Percentiles rank a stretch among this genome's conserved stretches.
These are phyloP conservation scores for Xyrauchen texanus DNA, from an alignment of 2,113 vertebrate genomes.

Conservation along the genomic window DNA sequence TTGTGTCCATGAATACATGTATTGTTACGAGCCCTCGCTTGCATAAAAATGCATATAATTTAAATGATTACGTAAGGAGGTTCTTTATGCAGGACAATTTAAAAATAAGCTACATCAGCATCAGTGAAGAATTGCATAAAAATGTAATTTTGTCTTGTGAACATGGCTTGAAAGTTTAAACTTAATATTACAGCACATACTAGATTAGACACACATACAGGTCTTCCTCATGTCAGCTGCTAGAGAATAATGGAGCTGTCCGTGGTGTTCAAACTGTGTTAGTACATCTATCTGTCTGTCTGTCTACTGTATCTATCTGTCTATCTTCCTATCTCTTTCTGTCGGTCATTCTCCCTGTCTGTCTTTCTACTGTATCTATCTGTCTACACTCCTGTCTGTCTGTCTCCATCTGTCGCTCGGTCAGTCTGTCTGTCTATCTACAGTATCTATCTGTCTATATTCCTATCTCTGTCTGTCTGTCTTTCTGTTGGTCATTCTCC, in stretches of 20 bases:
- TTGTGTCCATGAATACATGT: not conserved
- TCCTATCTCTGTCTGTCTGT: no score
- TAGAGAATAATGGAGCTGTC: conserved; percentile 20
- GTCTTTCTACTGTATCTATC: no score
- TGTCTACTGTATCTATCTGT: no score
- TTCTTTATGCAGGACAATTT: not conserved
- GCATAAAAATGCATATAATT: conserved; percentile 21
- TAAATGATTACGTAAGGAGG: conserved; percentile 22
- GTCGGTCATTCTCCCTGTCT: no score
- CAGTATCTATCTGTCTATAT: no score
- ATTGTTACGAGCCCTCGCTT: not conserved
- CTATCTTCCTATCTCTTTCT: no score
- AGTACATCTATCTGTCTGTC: no score
- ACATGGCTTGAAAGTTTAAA: no score
- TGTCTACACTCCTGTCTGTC: no score
- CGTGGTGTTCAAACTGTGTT: not conserved
- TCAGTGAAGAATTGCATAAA: not conserved
- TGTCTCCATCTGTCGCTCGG: no score
- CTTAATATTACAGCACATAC: not conserved
- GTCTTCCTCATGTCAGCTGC: not conserved
- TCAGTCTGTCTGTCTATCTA: no score
- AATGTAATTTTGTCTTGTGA: not conserved
- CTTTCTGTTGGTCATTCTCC: no score
- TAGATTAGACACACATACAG: not conserved
- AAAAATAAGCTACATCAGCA: not conserved